Conservation (phyloP, 2,888 invertebrate species). For the Meiosimyza platycephala region DNA sequence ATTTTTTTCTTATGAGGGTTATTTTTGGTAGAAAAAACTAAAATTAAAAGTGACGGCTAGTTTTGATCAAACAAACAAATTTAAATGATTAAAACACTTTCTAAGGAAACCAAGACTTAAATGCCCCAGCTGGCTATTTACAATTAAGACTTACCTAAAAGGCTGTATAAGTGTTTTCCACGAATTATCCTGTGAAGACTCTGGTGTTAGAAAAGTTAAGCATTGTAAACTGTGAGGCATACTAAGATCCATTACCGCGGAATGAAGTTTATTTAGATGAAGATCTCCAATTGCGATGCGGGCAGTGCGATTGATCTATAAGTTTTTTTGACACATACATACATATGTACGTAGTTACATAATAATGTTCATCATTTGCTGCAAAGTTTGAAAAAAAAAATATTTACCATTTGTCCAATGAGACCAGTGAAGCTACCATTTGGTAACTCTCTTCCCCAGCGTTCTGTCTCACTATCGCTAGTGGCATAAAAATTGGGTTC, state of each 20-base stretch:
- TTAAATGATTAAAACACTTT: too few relatives aligned
- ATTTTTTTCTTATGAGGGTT: too few relatives aligned
- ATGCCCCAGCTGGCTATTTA: too few relatives aligned
- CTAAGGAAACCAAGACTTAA: too few relatives aligned
- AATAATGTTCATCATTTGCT: background rate
- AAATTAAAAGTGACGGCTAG: too few relatives aligned
- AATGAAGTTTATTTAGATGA: slow-evolving; percentile 77
- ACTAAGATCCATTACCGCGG: slow-evolving; percentile 78
- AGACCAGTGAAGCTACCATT: slow-evolving; percentile 80
- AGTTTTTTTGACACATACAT: background rate
- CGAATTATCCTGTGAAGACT: slow-evolving; percentile 82
- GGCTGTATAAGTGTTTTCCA: slow-evolving; percentile 87
- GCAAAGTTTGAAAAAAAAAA: too few relatives aligned
- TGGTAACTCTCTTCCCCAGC: slow-evolving; percentile 75
- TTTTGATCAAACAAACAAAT: too few relatives aligned
- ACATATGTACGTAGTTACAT: background rate
- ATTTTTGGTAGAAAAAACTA: too few relatives aligned
- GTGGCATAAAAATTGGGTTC: slow-evolving; percentile 76
- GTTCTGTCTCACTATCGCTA: slow-evolving; percentile 71
- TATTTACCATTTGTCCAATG: slow-evolving; percentile 75
- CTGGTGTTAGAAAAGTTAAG: slow-evolving; percentile 85
- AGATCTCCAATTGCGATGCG: slow-evolving; percentile 83
- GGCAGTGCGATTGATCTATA: slow-evolving; percentile 71
- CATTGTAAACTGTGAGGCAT: slow-evolving; percentile 85
- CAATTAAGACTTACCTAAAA: slow-evolving; percentile 73